These are phyloP conservation scores for Vulpes ferrilata DNA, from an alignment of 2,113 vertebrate species.

Conservation along the genomic window DNA sequence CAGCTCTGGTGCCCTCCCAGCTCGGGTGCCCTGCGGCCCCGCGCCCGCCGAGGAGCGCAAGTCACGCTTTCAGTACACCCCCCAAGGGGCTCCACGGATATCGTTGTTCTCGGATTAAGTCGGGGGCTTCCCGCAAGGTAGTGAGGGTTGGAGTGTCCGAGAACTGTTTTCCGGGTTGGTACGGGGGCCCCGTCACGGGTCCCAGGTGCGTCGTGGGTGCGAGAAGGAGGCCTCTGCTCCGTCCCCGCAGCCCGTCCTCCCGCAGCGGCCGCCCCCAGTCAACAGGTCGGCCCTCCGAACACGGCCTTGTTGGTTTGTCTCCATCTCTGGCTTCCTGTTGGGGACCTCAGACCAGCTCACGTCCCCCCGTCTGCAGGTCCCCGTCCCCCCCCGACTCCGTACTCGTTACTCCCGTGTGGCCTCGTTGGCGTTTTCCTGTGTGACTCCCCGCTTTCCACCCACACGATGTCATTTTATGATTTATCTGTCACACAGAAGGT, in stretches of 20 bases:
- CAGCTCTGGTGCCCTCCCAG: too few relatives aligned
- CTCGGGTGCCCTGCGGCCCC: rapidly evolving
- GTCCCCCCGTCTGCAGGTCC: rapidly evolving
- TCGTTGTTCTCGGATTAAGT: rapidly evolving
- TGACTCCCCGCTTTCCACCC: background rate
- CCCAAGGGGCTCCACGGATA: rapidly evolving
- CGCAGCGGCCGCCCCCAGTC: background rate
- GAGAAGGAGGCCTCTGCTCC: background rate
- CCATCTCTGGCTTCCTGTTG: too few relatives aligned
- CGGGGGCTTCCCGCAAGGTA: background rate
- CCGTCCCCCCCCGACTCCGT: rapidly evolving
- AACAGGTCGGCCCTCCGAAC: background rate
- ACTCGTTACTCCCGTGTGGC: too few relatives aligned
- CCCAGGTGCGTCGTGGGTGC: rapidly evolving
- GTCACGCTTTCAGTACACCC: rapidly evolving
- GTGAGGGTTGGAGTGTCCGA: background rate
- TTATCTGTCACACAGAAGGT: too few relatives aligned
- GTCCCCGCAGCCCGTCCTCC: background rate
- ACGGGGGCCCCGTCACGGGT: rapidly evolving
- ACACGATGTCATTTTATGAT: rapidly evolving
- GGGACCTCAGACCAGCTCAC: rapidly evolving
- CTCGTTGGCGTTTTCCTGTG: rapidly evolving
- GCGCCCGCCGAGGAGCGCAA: background rate
- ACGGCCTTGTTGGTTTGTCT: rapidly evolving
- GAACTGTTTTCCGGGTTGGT: background rate